Base-by-base conservation (phyloP, 2,113 vertebrate genomes). In the Xyliphius kryptos region DNA sequence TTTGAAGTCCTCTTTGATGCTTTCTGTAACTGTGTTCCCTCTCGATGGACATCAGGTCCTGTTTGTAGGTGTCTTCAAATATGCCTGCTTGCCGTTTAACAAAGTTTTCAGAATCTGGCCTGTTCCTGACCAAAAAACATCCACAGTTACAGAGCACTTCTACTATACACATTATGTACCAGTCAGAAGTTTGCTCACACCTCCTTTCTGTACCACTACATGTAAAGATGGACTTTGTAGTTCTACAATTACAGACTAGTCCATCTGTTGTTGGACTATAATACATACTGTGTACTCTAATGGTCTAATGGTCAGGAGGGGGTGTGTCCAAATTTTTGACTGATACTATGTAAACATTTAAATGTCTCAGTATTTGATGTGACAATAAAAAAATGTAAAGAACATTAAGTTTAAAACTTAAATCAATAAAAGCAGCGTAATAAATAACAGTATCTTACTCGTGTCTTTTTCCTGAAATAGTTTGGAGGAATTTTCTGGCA, bases 401-500 rank as follows among this genome's bases (percentile, higher is more conserved):
- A 32, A 5, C 1, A 32, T 32, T 32, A 6, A 32, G 4, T 6
- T 32, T 6, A 32, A 32, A 32, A n/a, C n/a, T n/a, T n/a, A n/a
- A 3, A 19, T 19, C 7, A 17, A 9, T 40, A 32, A 37, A 13
- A 3, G 19, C 9, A 3, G 3, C 0, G 4, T 17, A 47, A 16
- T 5, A 7, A 8, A 7, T 48, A 19, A 36, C 26, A 2, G 13
- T 12, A 20, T 63, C 90, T 83, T 81, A 98, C 96, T 88, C 80
- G 0, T 92, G 81, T 50, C 90, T 81, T 77, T 92, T 92, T 59
- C 85, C 94, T 86, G 94, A 89, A 71, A 96, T 89, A 51, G 89
- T 91, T 82, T 96, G 91, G 3, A 98, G 81, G 67, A 92, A 88
- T 69, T 92, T 93, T 58, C 92, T 87, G 64, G 92, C 92, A 0